Percentiles rank a stretch among this genome's conserved stretches.
Conservation (phyloP, 2,113 vertebrate genomes). For the Cephalopholis sonnerati region DNA sequence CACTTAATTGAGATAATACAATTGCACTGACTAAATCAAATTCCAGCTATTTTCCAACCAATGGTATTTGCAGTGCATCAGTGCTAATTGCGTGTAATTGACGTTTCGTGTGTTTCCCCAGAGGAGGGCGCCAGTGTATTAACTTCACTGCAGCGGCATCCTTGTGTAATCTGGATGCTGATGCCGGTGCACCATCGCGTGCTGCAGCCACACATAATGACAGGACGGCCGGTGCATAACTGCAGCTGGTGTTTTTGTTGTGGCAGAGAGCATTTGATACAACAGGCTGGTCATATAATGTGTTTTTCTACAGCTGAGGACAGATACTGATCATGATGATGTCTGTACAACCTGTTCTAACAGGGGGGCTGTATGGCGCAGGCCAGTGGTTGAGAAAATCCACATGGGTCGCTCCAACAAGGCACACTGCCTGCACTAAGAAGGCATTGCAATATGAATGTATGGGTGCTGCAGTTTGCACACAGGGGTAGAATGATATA, state of each 20-base stretch:
- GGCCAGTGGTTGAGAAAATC: conserved; percentile 1
- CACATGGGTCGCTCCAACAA: conserved; percentile 27
- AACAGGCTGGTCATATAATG: neutral
- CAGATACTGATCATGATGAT: neutral
- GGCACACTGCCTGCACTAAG: neutral
- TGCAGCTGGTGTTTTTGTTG: neutral
- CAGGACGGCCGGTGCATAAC: neutral
- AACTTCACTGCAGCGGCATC: neutral
- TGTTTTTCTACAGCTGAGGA: neutral
- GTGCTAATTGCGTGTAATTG: neutral
- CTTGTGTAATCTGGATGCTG: conserved; percentile 5
- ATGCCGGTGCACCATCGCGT: conserved; percentile 41
- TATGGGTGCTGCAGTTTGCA: neutral
- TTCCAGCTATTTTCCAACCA: neutral
- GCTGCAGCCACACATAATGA: conserved; percentile 32
- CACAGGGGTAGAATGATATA: no score
- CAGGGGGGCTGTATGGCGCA: conserved; percentile 4
- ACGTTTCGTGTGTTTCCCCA: conserved; percentile 9
- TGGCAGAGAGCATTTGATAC: neutral
- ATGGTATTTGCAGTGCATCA: neutral
- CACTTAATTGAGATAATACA: neutral
- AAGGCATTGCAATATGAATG: conserved; percentile 1
- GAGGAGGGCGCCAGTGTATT: conserved; percentile 44
- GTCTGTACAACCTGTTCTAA: neutral
- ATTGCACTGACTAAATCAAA: conserved; percentile 4